A percentile compares a stretch with the other conserved stretches of the same genome.
phyloP scores from a whole-genome alignment of 2,797 vertebrate species.

The Argentina silus region DNA sequence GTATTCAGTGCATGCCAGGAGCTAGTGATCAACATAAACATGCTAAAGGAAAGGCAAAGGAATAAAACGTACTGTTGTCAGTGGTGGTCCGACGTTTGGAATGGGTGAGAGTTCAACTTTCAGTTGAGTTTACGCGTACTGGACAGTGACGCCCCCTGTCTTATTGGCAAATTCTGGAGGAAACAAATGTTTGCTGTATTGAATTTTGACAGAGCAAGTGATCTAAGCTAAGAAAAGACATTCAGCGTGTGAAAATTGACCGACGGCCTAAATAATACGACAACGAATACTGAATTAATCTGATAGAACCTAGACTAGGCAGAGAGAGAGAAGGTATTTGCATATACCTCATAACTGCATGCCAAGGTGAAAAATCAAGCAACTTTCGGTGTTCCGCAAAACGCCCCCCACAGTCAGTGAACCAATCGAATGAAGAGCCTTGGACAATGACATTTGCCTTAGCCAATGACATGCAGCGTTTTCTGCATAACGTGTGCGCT shows the following conservation, averaged over 20 bases:
- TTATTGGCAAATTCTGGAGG: slow-evolving; percentile 18
- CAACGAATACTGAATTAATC: not conserved
- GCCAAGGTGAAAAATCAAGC: not conserved
- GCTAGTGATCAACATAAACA: not conserved
- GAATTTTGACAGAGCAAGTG: not conserved
- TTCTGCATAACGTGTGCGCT: not conserved
- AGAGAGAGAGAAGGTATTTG: not conserved
- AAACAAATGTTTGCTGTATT: not conserved
- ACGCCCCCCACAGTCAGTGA: not conserved
- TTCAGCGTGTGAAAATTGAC: not conserved
- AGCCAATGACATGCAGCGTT: slow-evolving; percentile 44
- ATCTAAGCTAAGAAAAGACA: not conserved
- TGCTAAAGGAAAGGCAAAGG: not conserved
- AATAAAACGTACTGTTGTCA: not conserved
- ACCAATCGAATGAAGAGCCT: slow-evolving; percentile 47
- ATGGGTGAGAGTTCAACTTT: not conserved
- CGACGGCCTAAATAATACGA: not conserved
- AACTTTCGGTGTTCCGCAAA: not conserved
- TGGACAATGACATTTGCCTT: slow-evolving; percentile 31
- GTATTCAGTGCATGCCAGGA: too few relatives aligned
- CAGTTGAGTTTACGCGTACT: slow-evolving; percentile 17
- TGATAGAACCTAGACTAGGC: not conserved
- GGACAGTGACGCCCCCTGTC: slow-evolving; percentile 35
- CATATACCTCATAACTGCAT: not conserved
- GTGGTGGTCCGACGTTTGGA: not conserved